Evolutionary conservation across 2,797 vertebrate species (phyloP), one percentile per base, ranked within the genome.

Genomic region (Etheostoma perlongum): DNA sequence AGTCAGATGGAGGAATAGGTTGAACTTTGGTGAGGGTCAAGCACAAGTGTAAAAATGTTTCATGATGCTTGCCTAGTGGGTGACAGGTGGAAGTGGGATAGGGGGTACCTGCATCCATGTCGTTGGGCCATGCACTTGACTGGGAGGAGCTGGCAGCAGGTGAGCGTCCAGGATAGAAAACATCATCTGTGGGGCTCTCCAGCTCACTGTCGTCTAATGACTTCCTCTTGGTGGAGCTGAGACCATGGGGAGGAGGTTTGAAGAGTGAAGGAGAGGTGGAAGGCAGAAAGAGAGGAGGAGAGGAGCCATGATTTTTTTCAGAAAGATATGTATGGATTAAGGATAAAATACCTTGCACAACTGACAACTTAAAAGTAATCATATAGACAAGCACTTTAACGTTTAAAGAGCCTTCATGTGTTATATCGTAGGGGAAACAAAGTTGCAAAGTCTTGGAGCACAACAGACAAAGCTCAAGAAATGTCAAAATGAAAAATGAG

Each of bases 191-290:
- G 1, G 97, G 97, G 79, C 97, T 98, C 92, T 98, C 97, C 95
- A 98, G 95, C 91, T 98, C 97, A 27, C 96, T 98, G 95, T 98
- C 97, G 52, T 98, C 97, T 89, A 98, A 95, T 55, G 97, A 98
- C 92, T 98, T 98, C 87, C 97, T 96, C 93, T 98, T 98, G 84
- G 94, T 97, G 87, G 96, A 96, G 95, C 97, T 97, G 89, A 73
- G 64, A 46, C 54, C 52, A 55, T 2, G 52, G 53, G 55, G 14
- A 79, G 70, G 65, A 67, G 25, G 71, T 81, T 60, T 62, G 55
- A 19, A 71, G 36, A 53, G 51, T 19, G 14, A 63, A 63, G 52
- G 75, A 30, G 36, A 47, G 30, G 46, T 19, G 18, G 55, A 53
- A 75, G 72, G 40, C 5, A 70, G 58, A 66, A 63, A 62, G 44